Conservation (phyloP, 2,113 vertebrate species). For the Cyanoliseus patagonus region DNA sequence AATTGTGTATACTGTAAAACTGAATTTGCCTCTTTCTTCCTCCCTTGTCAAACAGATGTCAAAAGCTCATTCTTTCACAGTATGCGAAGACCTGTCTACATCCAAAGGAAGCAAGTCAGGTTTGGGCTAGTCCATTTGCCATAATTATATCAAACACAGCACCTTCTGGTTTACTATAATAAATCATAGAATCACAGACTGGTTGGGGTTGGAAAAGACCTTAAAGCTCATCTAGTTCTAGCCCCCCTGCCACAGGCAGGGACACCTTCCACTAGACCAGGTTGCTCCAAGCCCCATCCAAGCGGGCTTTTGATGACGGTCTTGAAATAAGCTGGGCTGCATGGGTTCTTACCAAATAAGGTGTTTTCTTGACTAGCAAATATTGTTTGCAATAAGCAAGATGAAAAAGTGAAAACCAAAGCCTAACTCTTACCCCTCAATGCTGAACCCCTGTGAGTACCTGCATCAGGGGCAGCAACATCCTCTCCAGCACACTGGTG, state of each 20-base stretch:
- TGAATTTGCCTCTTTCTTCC: conserved; percentile 69
- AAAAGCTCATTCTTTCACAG: background rate
- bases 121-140: background rate
- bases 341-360: background rate
- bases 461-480: background rate
- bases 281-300: background rate
- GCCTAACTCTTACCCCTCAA: background rate
- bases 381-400: background rate
- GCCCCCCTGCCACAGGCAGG: background rate
- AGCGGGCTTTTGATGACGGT: background rate
- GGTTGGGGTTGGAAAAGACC: background rate
- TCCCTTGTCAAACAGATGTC: conserved; percentile 1
- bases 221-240: background rate
- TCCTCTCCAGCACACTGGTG: rapidly evolving
- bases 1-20: conserved; percentile 78
- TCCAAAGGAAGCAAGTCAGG: background rate
- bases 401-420: background rate
- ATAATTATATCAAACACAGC: background rate
- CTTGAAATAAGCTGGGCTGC: background rate
- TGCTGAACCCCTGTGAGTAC: background rate
- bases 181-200: background rate
- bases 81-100: background rate
- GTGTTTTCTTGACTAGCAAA: background rate
- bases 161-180: background rate
- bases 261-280: background rate